Evolutionary conservation across 2,888 invertebrate species (phyloP).

Genomic region (Drosophila antonietae): DNA sequence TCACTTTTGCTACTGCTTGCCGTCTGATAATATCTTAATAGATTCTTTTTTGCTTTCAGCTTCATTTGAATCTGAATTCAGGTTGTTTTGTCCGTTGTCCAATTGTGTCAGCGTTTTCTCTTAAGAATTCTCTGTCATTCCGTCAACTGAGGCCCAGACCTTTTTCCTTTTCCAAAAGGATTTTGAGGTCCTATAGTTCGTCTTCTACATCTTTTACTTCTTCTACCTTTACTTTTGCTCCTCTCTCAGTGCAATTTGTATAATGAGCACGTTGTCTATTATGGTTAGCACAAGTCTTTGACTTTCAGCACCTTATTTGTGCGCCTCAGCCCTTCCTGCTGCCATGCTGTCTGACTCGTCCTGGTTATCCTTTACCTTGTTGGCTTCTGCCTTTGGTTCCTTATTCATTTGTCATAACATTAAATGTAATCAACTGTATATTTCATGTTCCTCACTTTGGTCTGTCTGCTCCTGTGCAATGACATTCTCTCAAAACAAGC

Average conservation of each 20-base stretch:
- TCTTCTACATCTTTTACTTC: neutral
- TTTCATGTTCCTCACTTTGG: slow-evolving; percentile 3
- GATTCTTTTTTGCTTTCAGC: slow-evolving; percentile 75
- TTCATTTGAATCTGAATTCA: slow-evolving; percentile 75
- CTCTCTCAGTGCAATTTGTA: slow-evolving; percentile 68
- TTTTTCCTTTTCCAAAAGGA: slow-evolving; percentile 20
- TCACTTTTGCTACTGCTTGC: slow-evolving; percentile 35
- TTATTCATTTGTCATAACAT: slow-evolving; percentile 18
- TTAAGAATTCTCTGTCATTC: slow-evolving; percentile 42
- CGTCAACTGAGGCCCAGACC: slow-evolving; percentile 44
- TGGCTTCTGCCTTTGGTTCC: slow-evolving; percentile 9
- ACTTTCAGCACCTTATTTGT: slow-evolving; percentile 77
- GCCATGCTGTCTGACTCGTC: slow-evolving; percentile 6
- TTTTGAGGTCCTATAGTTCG: slow-evolving; percentile 18
- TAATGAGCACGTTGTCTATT: slow-evolving; percentile 74
- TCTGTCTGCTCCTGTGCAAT: neutral
- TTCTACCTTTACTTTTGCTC: slow-evolving; percentile 6
- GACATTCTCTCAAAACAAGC: neutral
- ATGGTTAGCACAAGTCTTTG: slow-evolving; percentile 66
- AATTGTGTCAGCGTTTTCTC: slow-evolving; percentile 37
- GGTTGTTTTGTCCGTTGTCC: slow-evolving; percentile 27
- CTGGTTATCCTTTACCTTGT: slow-evolving; percentile 21
- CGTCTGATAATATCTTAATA: slow-evolving; percentile 77
- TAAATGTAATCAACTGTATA: slow-evolving; percentile 21
- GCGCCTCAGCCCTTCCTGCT: slow-evolving; percentile 6